These are phyloP conservation scores for Merops nubicus DNA, from an alignment of 2,113 vertebrate genomes.

Conservation along the genomic window DNA sequence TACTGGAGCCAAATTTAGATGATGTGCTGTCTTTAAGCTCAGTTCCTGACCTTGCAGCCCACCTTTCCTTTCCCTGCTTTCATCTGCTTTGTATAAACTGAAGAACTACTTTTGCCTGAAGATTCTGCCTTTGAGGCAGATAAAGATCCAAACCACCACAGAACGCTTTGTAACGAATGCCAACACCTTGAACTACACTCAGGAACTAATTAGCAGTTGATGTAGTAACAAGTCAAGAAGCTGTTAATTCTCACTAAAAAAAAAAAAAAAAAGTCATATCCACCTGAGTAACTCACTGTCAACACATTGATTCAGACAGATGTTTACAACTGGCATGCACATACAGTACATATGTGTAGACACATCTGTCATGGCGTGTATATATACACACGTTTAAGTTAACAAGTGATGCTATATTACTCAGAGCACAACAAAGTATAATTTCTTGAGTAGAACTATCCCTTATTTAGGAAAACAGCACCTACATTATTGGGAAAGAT, in stretches of 20 bases:
- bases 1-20: background rate
- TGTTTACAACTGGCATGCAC: background rate
- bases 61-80: background rate
- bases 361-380: background rate
- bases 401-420: background rate
- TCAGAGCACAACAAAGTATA: background rate
- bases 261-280: conserved; percentile 17
- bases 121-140: conserved; percentile 55
- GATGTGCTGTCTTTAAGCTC: background rate
- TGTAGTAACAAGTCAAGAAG: conserved; percentile 70
- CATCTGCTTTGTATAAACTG: conserved; percentile 9
- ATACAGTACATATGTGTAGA: background rate
- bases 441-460: background rate
- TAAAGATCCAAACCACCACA: conserved; percentile 59
- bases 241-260: conserved; percentile 53
- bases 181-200: conserved; percentile 66
- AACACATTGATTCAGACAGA: conserved; percentile 15
- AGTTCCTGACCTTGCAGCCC: background rate
- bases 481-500: background rate
- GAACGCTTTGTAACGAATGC: conserved; percentile 68
- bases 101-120: conserved; percentile 31
- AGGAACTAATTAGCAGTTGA: conserved; percentile 70
- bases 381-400: background rate
- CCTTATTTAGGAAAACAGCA: background rate
- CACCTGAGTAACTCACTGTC: conserved; percentile 38